A percentile compares a stretch with the other conserved stretches of the same genome.
These are phyloP conservation scores for Manis pentadactyla DNA, from an alignment of 2,797 vertebrate genomes.

Conservation along the genomic window DNA sequence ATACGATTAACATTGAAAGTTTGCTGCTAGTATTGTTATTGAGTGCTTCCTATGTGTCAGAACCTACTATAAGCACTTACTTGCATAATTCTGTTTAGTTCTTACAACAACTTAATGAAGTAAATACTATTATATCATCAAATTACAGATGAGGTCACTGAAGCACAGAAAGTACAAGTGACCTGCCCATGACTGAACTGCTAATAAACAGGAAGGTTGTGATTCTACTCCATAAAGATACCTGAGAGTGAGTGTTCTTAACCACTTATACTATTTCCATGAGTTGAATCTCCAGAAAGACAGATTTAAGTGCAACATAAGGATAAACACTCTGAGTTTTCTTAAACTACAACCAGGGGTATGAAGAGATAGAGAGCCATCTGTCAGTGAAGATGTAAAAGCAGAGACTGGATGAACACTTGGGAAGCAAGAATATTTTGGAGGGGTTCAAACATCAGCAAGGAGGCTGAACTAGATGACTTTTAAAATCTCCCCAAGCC, in stretches of 20 bases:
- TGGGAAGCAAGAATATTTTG: not conserved
- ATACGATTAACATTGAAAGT: not conserved
- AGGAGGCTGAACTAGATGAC: not conserved
- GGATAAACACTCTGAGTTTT: not conserved
- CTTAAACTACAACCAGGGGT: not conserved
- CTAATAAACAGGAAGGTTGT: not conserved
- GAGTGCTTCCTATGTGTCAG: not conserved
- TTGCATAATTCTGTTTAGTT: not conserved
- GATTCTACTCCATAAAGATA: slow-evolving; percentile 5
- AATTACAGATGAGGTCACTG: not conserved
- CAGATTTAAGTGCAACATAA: slow-evolving; percentile 10
- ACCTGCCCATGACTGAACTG: not conserved
- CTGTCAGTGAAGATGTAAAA: not conserved
- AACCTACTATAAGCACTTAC: not conserved
- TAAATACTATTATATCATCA: not conserved
- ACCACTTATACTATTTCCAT: not conserved
- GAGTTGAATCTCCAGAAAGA: slow-evolving; percentile 29
- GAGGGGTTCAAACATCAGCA: not conserved
- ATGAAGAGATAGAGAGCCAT: not conserved
- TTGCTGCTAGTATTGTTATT: not conserved
- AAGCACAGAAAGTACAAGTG: not conserved
- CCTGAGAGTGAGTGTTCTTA: slow-evolving; percentile 6
- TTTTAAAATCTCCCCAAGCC: not conserved
- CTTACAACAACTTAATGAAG: not conserved
- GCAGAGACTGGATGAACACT: not conserved